Evolutionary conservation across 2,113 vertebrate species (phyloP), one percentile per base, ranked within the genome.

Genomic region (Stegastes partitus): DNA sequence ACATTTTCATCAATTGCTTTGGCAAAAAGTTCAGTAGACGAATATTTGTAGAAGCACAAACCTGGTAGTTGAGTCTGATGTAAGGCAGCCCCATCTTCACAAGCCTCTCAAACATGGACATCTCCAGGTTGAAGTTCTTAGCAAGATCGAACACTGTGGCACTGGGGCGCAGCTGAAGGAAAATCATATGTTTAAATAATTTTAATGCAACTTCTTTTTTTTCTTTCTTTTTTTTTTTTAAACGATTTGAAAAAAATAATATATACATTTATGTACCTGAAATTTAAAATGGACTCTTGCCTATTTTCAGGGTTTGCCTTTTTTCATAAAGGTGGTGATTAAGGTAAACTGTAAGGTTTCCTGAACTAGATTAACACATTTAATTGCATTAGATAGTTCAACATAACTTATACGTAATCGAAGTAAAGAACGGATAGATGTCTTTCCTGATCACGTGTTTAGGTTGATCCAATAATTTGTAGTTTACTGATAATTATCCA

Each of bases 101-200:
- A 55, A 99, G 95, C 47, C 97, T 95, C 89, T 99, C 98, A 93
- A 99, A 99, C 92, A 99, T 96, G 50, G 98, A 99, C 51, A 98
- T 95, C 85, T 99, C 97, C 42, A 99, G 93, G 87, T 94, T 94
- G 93, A 96, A 98, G 89, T 97, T 97, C 91, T 94, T 98, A 49
- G 97, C 97, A 56, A 99, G 94, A 19, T 99, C 97, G 61, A 96
- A 98, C 0, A 98, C 97, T 0, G 97, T 99, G 77, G 96, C 94
- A 83, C 95, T 97, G 64, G 98, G 97, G 37, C 94, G 95, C 69
- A 99, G 93, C 98, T 99, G 86, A 68, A 77, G 9, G 16, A 37
- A 68, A 58, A 62, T 0, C 7, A 42, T 3, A 18, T 34, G 8
- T 25, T 18, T 22, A 15, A 58, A 74, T 2, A 49, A 4, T 34